Evolutionary conservation across 2,888 invertebrate genomes (phyloP), one percentile per base, ranked within the genome.

Genomic region (Drosophila gaucha): DNA sequence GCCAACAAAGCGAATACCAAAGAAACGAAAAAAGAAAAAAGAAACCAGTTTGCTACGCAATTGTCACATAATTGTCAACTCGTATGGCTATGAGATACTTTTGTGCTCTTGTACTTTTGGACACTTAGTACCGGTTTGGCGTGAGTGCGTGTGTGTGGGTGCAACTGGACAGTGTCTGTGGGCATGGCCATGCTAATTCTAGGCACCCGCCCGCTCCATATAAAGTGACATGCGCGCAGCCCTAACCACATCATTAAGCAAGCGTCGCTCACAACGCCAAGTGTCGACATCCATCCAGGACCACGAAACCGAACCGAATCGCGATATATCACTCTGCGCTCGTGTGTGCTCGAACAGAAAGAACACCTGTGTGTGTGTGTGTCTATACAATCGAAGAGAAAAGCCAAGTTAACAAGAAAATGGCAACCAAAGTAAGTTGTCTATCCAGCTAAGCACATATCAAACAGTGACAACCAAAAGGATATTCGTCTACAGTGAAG

Each of bases 341-440:
- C 44, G 30, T 39, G 33, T 33, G 31, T 58, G 30, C 35, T 9
- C 16, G 2, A 24, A 30, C 41, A 14, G 5, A 14, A 26, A 12
- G 12, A 28, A 26, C 31, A 49, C 47, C n/a, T 30, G 54, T 46
- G 35, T 33, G 38, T 49, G 47, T 28, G 43, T 22, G 70, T 67
- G 60, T 52, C 55, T 62, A 59, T 67, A 55, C 12, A n/a, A 2
- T 68, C 64, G 67, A 44, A 72, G 38, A 51, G 59, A 50, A 65
- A 58, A 41, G 24, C 6, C 49, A 46, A 64, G 18, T 46, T 16
- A 52, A 41, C 38, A 30, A 50, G 39, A 67, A 50, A 74, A 90
- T 90, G 90, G 82, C 89, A 68, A 79, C 64, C 68, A 86, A 88
- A 87, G 90, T 90, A 90, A 90, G 90, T 90, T 38, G 18, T 2